A percentile compares a stretch with the other conserved stretches of the same genome.
Conservation (phyloP, 1,140 invertebrate species). For the Drosophila sechellia region DNA sequence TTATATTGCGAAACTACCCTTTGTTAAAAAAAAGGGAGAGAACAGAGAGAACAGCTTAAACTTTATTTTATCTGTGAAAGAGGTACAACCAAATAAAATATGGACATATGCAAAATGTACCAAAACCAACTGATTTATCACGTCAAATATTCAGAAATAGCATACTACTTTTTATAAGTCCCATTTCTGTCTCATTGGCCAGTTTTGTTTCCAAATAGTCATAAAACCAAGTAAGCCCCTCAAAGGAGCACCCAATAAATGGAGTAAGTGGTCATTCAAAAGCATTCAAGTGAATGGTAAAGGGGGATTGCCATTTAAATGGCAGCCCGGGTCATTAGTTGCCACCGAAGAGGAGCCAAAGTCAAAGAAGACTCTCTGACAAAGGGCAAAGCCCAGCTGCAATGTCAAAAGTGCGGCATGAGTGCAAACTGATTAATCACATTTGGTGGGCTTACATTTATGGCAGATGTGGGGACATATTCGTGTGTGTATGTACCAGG, state of each 20-base stretch:
- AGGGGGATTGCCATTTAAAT: background rate
- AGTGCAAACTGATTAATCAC: constrained; percentile 59
- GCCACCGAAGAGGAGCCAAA: background rate
- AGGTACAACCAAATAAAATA: too few species aligned
- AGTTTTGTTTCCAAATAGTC: background rate
- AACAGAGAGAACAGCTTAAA: too few species aligned
- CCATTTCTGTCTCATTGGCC: background rate
- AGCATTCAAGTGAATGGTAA: background rate
- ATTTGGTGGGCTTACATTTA: constrained; percentile 54
- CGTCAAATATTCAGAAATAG: too few species aligned
- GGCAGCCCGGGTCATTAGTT: constrained; percentile 14
- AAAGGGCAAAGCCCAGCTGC: background rate
- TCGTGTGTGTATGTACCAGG: background rate
- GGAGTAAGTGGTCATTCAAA: constrained; percentile 3
- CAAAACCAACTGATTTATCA: too few species aligned
- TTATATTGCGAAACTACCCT: too few species aligned
- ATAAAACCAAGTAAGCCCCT: background rate
- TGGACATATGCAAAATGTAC: too few species aligned
- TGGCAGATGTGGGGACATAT: constrained; percentile 10
- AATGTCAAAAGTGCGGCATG: constrained; percentile 35
- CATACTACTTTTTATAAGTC: too few species aligned
- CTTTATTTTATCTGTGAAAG: too few species aligned
- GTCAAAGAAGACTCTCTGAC: background rate
- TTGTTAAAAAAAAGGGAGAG: too few species aligned
- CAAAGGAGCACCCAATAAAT: background rate